A percentile compares a stretch with the other conserved stretches of the same genome.
These are phyloP conservation scores for Drosophila mayaguana DNA, from an alignment of 2,888 invertebrate genomes.

Conservation along the genomic window DNA sequence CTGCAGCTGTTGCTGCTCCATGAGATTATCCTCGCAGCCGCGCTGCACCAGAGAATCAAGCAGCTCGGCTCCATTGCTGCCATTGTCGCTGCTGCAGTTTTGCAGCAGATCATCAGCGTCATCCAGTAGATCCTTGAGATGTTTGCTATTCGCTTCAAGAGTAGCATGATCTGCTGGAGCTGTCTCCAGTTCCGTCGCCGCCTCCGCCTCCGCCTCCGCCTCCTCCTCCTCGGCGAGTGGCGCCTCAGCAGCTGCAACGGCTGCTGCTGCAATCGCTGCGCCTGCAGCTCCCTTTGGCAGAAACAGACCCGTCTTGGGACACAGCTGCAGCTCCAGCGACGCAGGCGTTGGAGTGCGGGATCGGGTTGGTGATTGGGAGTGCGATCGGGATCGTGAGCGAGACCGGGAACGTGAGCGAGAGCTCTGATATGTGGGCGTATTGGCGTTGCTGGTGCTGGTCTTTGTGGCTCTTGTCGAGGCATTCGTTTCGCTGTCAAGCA, in stretches of 20 bases:
- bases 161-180: conserved; percentile 41
- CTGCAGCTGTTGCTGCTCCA: conserved; percentile 60
- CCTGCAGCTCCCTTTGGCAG: conserved; percentile 58
- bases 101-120: conserved; percentile 84
- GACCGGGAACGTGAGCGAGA: conserved; percentile 27
- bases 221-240: conserved; percentile 1
- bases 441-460: conserved; percentile 51
- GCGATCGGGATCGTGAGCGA: conserved; percentile 10
- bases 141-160: conserved; percentile 82
- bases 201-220: background rate
- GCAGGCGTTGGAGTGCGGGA: conserved; percentile 42
- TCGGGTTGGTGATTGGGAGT: background rate
- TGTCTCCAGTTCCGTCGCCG: conserved; percentile 2
- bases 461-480: conserved; percentile 68
- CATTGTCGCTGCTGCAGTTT: conserved; percentile 84
- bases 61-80: conserved; percentile 85
- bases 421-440: conserved; percentile 72
- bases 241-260: background rate
- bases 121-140: conserved; percentile 83
- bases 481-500: conserved; percentile 69
- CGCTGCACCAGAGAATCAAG: conserved; percentile 88
- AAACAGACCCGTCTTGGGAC: conserved; percentile 83
- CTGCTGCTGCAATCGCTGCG: background rate
- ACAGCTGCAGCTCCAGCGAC: conserved; percentile 78
- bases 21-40: conserved; percentile 88